phyloP scores from a whole-genome alignment of 2,888 invertebrate genomes.

The Lymantria monacha region DNA sequence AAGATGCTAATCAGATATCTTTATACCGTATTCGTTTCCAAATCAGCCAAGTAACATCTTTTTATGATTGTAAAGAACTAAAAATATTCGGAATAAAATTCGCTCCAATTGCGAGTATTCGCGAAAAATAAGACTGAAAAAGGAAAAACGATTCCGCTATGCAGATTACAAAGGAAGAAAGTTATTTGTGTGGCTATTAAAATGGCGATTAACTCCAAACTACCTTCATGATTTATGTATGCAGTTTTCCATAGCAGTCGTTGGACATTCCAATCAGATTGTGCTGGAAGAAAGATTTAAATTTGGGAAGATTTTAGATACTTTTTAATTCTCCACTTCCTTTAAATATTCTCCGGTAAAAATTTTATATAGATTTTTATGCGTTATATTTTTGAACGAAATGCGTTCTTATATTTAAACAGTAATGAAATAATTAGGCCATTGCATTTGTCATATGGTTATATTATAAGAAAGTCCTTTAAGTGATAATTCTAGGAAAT shows the following conservation, averaged over 20 bases:
- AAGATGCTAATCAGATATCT: neutral
- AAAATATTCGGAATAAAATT: neutral
- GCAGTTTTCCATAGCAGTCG: too few species aligned
- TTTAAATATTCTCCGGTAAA: too few species aligned
- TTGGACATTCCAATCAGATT: too few species aligned
- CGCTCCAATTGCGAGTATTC: neutral
- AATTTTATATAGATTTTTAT: too few species aligned
- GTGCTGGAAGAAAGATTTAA: too few species aligned
- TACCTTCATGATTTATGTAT: too few species aligned
- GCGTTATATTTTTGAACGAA: too few species aligned
- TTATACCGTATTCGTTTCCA: constrained; percentile 2
- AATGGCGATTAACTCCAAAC: neutral
- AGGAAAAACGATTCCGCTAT: constrained; percentile 35
- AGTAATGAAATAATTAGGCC: too few species aligned
- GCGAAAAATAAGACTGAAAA: constrained; percentile 21
- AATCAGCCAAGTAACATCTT: constrained; percentile 4
- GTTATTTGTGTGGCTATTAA: constrained; percentile 17
- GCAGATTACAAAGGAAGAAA: constrained; percentile 33
- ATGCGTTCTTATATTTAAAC: too few species aligned
- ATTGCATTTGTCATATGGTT: too few species aligned
- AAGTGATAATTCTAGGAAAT: neutral
- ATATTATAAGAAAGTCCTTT: neutral
- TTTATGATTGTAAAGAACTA: neutral
- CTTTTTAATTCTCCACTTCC: too few species aligned
- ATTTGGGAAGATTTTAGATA: too few species aligned